A percentile compares a stretch with the other conserved stretches of the same genome.
Conservation (phyloP, 1,140 invertebrate species). For the Mizuhopecten yessoensis region DNA sequence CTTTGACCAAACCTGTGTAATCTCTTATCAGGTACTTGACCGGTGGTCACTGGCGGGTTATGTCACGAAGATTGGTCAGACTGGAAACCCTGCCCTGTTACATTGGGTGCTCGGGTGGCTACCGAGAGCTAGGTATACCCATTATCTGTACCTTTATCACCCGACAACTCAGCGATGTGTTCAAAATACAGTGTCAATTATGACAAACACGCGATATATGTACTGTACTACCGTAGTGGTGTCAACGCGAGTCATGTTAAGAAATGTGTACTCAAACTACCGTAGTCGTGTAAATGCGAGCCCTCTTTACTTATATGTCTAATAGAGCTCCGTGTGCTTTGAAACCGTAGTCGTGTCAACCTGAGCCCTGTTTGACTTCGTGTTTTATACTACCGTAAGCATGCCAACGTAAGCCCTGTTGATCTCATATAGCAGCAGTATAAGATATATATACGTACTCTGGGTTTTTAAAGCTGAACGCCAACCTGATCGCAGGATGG, state of each 20-base stretch:
- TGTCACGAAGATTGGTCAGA: background rate
- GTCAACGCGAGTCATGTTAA: background rate
- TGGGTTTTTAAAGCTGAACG: no score
- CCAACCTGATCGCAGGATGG: no score
- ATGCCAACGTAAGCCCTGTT: background rate
- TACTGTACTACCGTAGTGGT: background rate
- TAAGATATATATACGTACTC: no score
- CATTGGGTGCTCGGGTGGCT: background rate
- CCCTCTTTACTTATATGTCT: background rate
- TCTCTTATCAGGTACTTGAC: constrained; percentile 27
- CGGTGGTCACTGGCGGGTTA: background rate
- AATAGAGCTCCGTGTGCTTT: no score
- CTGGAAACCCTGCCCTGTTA: background rate
- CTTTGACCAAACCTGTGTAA: background rate
- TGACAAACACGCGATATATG: constrained; percentile 32
- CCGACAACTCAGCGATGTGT: constrained; percentile 31
- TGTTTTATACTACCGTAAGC: background rate
- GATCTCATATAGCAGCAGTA: no score
- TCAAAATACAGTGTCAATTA: constrained; percentile 19
- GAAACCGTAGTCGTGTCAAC: background rate
- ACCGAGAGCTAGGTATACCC: no score
- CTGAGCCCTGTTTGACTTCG: background rate
- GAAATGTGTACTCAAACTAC: background rate
- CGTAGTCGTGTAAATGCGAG: background rate
- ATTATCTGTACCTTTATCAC: constrained; percentile 30